phyloP scores from a whole-genome alignment of 2,888 invertebrate genomes.

The Hoplodrina blanda region DNA sequence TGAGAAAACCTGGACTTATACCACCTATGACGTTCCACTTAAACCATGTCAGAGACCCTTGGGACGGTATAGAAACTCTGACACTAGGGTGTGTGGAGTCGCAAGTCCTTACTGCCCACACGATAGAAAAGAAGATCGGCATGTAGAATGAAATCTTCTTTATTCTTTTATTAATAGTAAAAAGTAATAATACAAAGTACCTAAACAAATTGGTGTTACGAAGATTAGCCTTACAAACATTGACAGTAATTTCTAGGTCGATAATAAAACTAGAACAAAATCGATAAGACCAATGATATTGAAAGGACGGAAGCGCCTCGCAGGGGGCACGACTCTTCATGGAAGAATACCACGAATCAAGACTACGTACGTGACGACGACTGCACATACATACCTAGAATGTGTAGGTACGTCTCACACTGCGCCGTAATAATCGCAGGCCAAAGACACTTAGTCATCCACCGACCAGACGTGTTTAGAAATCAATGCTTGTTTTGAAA shows the following conservation, averaged over 20 bases:
- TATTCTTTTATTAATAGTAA: too few relatives aligned
- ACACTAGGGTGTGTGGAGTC: too few relatives aligned
- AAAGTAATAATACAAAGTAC: neutral
- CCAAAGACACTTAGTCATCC: conserved; percentile 50
- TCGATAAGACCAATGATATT: conserved; percentile 42
- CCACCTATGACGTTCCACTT: too few relatives aligned
- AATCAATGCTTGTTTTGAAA: conserved; percentile 64
- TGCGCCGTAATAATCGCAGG: conserved; percentile 37
- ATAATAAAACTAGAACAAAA: conserved; percentile 43
- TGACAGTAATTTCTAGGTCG: conserved; percentile 27
- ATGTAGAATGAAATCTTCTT: too few relatives aligned
- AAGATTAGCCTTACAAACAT: conserved; percentile 1
- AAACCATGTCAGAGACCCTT: too few relatives aligned
- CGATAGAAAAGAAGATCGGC: too few relatives aligned
- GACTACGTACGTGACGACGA: conserved; percentile 32
- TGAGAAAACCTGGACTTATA: too few relatives aligned
- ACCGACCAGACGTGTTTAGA: conserved; percentile 60
- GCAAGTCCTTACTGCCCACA: too few relatives aligned
- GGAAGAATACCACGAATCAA: conserved; percentile 50
- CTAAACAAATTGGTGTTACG: neutral
- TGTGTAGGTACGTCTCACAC: conserved; percentile 20
- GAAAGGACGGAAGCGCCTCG: conserved; percentile 27
- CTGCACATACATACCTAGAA: conserved; percentile 7
- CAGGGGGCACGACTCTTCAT: conserved; percentile 39
- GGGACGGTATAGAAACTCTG: too few relatives aligned